Base-by-base conservation (phyloP, 2,888 invertebrate species). In the Ligdia adustata region DNA sequence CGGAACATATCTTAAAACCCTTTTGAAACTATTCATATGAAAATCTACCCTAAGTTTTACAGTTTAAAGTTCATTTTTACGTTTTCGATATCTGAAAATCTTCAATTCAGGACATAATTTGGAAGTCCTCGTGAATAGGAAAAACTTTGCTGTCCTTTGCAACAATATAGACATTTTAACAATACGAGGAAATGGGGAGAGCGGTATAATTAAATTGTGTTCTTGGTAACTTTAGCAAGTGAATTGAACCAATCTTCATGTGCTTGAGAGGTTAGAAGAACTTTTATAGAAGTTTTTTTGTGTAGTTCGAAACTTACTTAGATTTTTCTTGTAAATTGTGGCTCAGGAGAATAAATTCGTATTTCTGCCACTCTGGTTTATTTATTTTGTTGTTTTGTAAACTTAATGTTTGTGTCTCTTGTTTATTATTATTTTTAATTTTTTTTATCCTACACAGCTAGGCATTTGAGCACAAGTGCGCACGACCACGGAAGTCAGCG, bases 141-240 rank as follows among this genome's bases (percentile, higher is more conserved):
- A 65, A 66, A 58, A 57, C 64, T 64, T 66, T 60, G 60, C 62
- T 64, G 62, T 63, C 53, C 52, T 46, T 43, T 35, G 49, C 40
- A 55, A 55, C 51, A 52, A 58, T 55, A 54, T 49, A 27, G n/a
- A 42, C 34, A 56, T 60, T 61, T 46, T 50, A 45, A 54, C 39
- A 45, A 40, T 54, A 53, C n/a, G 11, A 26, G 9, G 13, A n/a
- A 5, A 24, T n/a, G 11, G 28, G 9, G 4, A 28, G 3, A 6
- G 15, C 3, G 15, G 13, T 2, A 29, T 39, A 39, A 39, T 39
- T 39, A 39, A 29, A 29, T 39, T 39, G 12, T 20, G 28, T 29
- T 39, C 20, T 39, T n/a, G 3, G 29, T 6, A 20, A 20, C 4
- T 20, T 20, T 20, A 2, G 6, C 2, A 20, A 5, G 20, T 20